Evolutionary conservation across 2,888 invertebrate species (phyloP).

Genomic region (Campaea margaritaria): DNA sequence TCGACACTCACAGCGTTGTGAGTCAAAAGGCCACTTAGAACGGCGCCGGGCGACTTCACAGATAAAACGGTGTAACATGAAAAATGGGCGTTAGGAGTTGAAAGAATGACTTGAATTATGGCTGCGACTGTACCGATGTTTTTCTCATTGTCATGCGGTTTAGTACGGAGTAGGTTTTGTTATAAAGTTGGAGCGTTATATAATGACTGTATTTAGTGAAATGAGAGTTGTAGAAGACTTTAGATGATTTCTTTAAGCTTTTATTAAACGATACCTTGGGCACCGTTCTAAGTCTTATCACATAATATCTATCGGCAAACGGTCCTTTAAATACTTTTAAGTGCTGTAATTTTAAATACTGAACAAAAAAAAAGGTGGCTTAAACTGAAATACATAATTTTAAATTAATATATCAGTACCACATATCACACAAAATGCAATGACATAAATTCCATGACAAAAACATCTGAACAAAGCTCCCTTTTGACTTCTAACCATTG

Average conservation of each 20-base stretch:
- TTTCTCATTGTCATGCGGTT: slow-evolving; percentile 55
- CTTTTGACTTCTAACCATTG: slow-evolving; percentile 9
- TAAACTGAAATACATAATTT: too few relatives aligned
- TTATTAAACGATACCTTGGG: slow-evolving; percentile 2
- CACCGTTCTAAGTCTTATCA: neutral
- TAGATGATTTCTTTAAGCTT: slow-evolving; percentile 8
- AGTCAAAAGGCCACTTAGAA: slow-evolving; percentile 73
- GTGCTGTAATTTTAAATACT: too few relatives aligned
- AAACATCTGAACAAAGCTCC: slow-evolving; percentile 3
- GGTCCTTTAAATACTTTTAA: too few relatives aligned
- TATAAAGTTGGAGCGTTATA: slow-evolving; percentile 20
- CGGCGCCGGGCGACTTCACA: slow-evolving; percentile 69
- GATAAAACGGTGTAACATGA: slow-evolving; percentile 74
- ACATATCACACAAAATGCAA: too few relatives aligned
- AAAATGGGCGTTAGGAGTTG: slow-evolving; percentile 66
- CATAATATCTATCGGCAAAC: too few relatives aligned
- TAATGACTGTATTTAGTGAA: slow-evolving; percentile 27
- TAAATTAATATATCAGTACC: too few relatives aligned
- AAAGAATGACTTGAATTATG: slow-evolving; percentile 70
- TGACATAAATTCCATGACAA: neutral
- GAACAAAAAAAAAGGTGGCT: too few relatives aligned
- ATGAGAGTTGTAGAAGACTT: slow-evolving; percentile 15
- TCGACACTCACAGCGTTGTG: slow-evolving; percentile 44
- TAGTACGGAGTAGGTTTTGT: slow-evolving; percentile 40
- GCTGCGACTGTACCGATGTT: slow-evolving; percentile 56